Evolutionary conservation across 2,888 invertebrate species (phyloP).

Genomic region (Lamproptera curius): DNA sequence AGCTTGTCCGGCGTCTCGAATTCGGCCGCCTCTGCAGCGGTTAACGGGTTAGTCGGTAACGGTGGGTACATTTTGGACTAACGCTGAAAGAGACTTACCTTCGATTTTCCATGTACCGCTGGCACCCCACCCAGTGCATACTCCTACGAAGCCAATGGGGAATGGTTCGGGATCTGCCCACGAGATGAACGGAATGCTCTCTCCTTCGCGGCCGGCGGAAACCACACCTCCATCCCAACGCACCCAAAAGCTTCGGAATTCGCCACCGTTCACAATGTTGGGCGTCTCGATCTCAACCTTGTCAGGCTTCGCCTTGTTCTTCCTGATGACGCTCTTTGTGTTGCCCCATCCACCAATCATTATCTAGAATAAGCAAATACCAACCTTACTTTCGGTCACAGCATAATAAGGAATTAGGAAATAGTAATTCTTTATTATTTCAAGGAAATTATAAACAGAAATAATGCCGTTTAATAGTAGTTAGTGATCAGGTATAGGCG

Average conservation of each 20-base stretch:
- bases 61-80: slow-evolving; percentile 71
- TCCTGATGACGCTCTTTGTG: slow-evolving; percentile 88
- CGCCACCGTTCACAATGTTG: slow-evolving; percentile 83
- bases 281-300: slow-evolving; percentile 84
- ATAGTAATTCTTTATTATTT: too few relatives aligned
- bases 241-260: slow-evolving; percentile 91
- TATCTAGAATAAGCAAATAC: slow-evolving; percentile 61
- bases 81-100: slow-evolving; percentile 64
- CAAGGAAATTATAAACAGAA: too few relatives aligned
- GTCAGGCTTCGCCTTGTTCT: slow-evolving; percentile 87
- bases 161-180: slow-evolving; percentile 85
- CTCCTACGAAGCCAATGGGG: slow-evolving; percentile 85
- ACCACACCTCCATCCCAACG: slow-evolving; percentile 85
- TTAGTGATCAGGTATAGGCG: too few relatives aligned
- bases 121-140: slow-evolving; percentile 93
- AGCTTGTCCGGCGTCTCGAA: slow-evolving; percentile 77
- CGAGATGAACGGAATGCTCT: slow-evolving; percentile 84
- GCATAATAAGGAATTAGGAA: background rate
- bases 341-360: slow-evolving; percentile 95
- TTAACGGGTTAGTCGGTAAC: slow-evolving; percentile 41
- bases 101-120: slow-evolving; percentile 89
- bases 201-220: slow-evolving; percentile 85
- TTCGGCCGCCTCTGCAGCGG: slow-evolving; percentile 72
- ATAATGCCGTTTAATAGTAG: too few relatives aligned
- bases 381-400: background rate